These are phyloP conservation scores for Platyura marginata DNA, from an alignment of 1,140 invertebrate species.

Conservation along the genomic window DNA sequence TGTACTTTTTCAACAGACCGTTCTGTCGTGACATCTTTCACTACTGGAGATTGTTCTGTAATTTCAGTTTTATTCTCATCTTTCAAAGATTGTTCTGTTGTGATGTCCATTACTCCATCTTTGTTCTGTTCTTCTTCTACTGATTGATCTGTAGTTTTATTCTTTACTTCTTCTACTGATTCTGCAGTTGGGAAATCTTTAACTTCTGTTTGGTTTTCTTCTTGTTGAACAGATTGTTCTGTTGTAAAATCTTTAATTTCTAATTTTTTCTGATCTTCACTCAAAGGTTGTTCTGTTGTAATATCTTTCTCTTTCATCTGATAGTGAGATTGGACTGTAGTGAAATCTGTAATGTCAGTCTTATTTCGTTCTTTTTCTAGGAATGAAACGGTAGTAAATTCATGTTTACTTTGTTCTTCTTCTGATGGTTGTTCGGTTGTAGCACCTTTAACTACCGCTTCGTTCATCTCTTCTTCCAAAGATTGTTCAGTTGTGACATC, in stretches of 20 bases:
- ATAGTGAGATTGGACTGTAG: background rate
- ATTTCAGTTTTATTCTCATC: background rate
- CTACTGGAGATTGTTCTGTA: background rate
- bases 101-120: too few species aligned
- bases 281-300: background rate
- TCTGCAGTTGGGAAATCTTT: background rate
- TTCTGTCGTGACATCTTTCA: too few species aligned
- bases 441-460: too few species aligned
- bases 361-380: background rate
- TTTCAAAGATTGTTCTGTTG: background rate
- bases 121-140: background rate
- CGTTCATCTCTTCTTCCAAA: conserved; percentile 4
- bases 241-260: background rate
- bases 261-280: background rate
- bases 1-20: too few species aligned
- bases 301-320: background rate
- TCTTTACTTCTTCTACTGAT: background rate
- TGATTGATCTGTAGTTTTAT: background rate
- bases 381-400: background rate
- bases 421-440: conserved; percentile 4
- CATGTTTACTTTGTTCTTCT: background rate
- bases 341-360: background rate
- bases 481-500: too few species aligned
- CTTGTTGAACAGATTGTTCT: background rate
- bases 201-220: background rate